Base-by-base conservation (phyloP, 2,888 invertebrate species). In the Molanna angustata region DNA sequence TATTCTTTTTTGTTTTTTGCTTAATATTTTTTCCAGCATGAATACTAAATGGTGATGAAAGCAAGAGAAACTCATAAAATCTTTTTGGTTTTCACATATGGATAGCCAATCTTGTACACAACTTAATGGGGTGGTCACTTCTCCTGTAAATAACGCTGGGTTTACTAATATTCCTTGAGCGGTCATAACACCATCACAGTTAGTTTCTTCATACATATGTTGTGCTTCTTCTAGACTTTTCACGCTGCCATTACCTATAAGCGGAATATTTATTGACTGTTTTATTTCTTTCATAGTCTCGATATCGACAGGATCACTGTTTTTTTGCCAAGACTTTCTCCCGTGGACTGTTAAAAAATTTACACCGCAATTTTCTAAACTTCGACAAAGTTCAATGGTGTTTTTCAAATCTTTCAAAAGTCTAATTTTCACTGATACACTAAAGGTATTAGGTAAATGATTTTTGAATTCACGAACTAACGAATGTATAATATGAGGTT, bases 21-120 rank as follows among this genome's bases (percentile, higher is more conserved):
- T 79, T 61, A 96, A 75, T 32, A 88, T 67, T 69, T 86, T 88
- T 64, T 94, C 93, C 64, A 94, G 78, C 98, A 98, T 98, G 68
- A 94, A 95, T 45, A 94, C 91, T 58, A 98, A 80, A 73, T 98
- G 98, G 68, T 97, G 95, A 72, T 98, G 98, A 65, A 97, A 94
- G 65, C 85, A 85, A 61, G 89, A 85, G 69, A 90, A 96, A 45
- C 84, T 80, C 50, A 89, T 82, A 50, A 69, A 72, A 35, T 88
- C 82, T 58, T 75, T 72, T 18, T 80, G 76, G 37, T 76, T 65
- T 53, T 84, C 73, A 54, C 84, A 85, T 57, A 89, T 80, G 60
- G 84, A 74, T 60, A 90, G 68, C 95, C 95, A 97, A 49, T 88
- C 79, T 68, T 85, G 83, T 1, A 97, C 72, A 72, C 94, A 95